A percentile compares a stretch with the other conserved stretches of the same genome.
Evolutionary conservation across 2,888 invertebrate genomes (phyloP).

Genomic region (Ophioninae sp.): DNA sequence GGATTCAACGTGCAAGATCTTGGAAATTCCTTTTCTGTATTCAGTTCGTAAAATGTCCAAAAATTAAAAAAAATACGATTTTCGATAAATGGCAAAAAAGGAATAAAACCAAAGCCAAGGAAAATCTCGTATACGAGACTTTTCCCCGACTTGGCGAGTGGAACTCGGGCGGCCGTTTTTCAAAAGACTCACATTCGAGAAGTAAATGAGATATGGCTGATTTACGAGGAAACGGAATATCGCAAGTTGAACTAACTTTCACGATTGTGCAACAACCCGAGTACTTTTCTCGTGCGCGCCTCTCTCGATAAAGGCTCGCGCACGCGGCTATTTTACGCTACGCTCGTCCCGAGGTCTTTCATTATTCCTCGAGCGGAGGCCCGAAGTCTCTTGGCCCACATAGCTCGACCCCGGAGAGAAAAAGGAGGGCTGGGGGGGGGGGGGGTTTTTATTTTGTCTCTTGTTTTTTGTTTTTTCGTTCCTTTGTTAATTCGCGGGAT

Average conservation of each 20-base stretch:
- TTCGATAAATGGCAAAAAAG: not conserved
- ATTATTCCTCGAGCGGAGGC: conserved; percentile 44
- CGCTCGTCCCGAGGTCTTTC: conserved; percentile 35
- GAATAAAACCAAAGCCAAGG: not conserved
- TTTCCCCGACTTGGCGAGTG: not conserved
- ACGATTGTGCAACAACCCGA: not conserved
- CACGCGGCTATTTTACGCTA: conserved; percentile 28
- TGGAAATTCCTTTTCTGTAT: too few relatives aligned
- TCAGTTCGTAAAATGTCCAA: not conserved
- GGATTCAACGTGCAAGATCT: too few relatives aligned
- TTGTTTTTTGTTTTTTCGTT: conserved; percentile 23
- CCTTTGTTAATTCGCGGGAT: not conserved
- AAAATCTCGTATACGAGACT: not conserved
- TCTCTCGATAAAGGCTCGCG: conserved; percentile 12
- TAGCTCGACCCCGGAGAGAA: conserved; percentile 46
- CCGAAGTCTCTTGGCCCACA: conserved; percentile 50
- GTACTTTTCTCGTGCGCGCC: not conserved
- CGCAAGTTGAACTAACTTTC: not conserved
- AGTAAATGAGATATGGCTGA: conserved; percentile 1
- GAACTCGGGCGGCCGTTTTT: not conserved
- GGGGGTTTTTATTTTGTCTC: conserved; percentile 28
- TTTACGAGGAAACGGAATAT: not conserved
- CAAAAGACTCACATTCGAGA: not conserved
- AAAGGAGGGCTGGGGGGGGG: not conserved
- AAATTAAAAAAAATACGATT: not conserved